Conservation (phyloP, 1,140 invertebrate species). For the Cydia fagiglandana region DNA sequence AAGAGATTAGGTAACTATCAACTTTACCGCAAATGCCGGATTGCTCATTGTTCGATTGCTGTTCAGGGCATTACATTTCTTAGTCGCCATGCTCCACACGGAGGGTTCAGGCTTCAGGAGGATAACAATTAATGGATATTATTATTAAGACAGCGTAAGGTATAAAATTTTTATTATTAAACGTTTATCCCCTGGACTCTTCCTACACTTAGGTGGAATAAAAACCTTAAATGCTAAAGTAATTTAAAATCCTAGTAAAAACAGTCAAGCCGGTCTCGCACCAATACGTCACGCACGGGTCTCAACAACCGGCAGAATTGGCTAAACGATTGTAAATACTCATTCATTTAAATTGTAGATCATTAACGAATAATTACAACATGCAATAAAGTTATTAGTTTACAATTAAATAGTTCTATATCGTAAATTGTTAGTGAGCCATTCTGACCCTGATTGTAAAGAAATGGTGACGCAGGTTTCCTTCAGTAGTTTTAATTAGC, state of each 20-base stretch:
- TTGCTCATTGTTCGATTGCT: not conserved
- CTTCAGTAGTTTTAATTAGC: not conserved
- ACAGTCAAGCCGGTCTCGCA: conserved; percentile 12
- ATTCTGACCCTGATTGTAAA: conserved; percentile 29
- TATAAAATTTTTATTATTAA: conserved; percentile 6
- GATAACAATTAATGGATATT: conserved; percentile 10
- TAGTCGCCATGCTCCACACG: not conserved
- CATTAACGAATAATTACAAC: conserved; percentile 20
- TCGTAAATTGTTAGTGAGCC: conserved; percentile 24
- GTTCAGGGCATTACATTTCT: not conserved
- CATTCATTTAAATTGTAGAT: conserved; percentile 25
- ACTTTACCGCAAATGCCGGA: not conserved
- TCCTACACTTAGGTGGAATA: conserved; percentile 13
- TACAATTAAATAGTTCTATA: conserved; percentile 26
- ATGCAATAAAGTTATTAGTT: conserved; percentile 31
- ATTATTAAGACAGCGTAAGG: conserved; percentile 14
- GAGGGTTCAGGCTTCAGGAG: conserved; percentile 9
- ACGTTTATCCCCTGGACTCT: not conserved
- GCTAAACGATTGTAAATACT: conserved; percentile 31
- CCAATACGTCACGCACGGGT: conserved; percentile 15
- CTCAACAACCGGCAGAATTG: conserved; percentile 29
- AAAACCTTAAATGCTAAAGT: conserved; percentile 17
- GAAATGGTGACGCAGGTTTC: conserved; percentile 11
- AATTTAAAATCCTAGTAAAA: conserved; percentile 18
- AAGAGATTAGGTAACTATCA: not conserved